Evolutionary conservation across 2,888 invertebrate species (phyloP).

Genomic region (Acanthopleura granulata): DNA sequence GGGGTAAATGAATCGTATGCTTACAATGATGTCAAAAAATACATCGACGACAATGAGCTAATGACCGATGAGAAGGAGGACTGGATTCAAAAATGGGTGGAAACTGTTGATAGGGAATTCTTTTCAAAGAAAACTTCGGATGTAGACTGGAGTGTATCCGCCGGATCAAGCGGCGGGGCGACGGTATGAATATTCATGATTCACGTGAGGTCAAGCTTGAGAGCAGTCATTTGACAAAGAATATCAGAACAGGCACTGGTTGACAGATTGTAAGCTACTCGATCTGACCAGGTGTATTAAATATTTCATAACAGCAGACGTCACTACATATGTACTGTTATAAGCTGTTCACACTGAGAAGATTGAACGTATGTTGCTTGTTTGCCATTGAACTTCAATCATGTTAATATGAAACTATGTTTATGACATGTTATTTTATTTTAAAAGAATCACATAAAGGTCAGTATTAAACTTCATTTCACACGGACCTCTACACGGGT

Average conservation of each 20-base stretch:
- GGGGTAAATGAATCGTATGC: conserved; percentile 63
- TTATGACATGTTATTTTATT: too few species aligned
- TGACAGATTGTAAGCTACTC: background rate
- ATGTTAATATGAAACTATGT: too few species aligned
- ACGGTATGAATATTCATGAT: background rate
- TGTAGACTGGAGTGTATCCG: background rate
- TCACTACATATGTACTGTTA: too few species aligned
- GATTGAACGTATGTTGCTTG: too few species aligned
- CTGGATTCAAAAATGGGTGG: conserved; percentile 59
- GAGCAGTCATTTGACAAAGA: background rate
- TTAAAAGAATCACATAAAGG: too few species aligned
- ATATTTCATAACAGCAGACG: too few species aligned
- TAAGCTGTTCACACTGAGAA: too few species aligned
- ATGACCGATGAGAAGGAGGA: conserved; percentile 56
- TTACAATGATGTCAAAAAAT: conserved; percentile 61
- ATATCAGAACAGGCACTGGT: background rate
- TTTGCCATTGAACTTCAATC: too few species aligned
- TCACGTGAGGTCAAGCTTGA: background rate
- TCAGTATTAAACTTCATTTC: too few species aligned
- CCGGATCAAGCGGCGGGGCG: background rate
- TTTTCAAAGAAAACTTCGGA: background rate
- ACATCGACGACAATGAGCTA: conserved; percentile 64
- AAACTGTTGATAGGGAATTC: conserved; percentile 46
- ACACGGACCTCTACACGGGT: too few species aligned
- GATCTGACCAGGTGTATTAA: background rate